phyloP scores from a whole-genome alignment of 1,140 invertebrate genomes.

The Drosophila parabipectinata region DNA sequence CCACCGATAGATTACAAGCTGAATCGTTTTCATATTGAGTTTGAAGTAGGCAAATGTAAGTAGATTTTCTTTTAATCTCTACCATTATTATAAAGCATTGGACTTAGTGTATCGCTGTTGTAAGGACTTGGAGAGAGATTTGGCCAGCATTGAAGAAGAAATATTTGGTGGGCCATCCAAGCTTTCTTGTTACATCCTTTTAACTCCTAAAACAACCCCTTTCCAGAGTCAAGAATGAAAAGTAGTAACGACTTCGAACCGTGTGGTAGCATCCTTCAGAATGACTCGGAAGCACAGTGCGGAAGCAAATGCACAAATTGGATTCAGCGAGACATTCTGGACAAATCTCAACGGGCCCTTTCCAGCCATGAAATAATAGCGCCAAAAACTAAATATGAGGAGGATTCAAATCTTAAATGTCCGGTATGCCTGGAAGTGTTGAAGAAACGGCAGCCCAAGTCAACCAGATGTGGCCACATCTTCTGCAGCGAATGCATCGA shows the following conservation, averaged over 20 bases:
- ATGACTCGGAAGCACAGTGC: not conserved
- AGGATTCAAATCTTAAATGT: not conserved
- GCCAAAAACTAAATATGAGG: not conserved
- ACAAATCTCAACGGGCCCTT: not conserved
- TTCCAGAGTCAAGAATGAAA: not conserved
- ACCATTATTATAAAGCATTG: not conserved
- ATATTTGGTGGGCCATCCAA: not conserved
- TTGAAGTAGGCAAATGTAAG: not conserved
- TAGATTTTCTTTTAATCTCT: not conserved
- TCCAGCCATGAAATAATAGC: not conserved
- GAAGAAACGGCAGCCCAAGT: not conserved
- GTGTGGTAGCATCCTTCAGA: not conserved
- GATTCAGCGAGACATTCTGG: not conserved
- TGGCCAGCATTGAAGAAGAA: not conserved
- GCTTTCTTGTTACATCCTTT: too few species aligned
- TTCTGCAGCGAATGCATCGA: constrained; percentile 7
- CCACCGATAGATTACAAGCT: not conserved
- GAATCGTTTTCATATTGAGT: not conserved
- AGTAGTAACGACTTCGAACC: not conserved
- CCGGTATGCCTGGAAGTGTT: constrained; percentile 6
- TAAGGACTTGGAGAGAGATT: not conserved
- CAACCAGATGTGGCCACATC: constrained; percentile 15
- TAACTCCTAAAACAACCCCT: too few species aligned
- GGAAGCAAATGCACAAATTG: not conserved
- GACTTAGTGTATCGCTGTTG: not conserved